Percentiles rank a stretch among this genome's conserved stretches.
Conservation (phyloP, 2,888 invertebrate genomes). For the Oligia latruncula region DNA sequence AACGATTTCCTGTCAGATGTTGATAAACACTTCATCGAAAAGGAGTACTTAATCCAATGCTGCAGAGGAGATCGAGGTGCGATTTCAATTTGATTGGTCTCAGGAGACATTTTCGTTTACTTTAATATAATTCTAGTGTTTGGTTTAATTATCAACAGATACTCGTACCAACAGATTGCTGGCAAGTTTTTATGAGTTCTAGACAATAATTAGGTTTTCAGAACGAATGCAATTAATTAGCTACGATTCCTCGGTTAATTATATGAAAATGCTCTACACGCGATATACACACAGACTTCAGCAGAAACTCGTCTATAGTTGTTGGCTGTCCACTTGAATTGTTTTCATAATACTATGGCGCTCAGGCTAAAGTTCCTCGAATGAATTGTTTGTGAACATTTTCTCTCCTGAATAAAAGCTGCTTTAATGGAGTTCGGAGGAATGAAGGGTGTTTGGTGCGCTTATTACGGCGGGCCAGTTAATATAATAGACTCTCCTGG, state of each 20-base stretch:
- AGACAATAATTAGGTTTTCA: conserved; percentile 17
- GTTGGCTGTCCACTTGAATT: conserved; percentile 19
- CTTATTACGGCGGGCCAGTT: conserved; percentile 19
- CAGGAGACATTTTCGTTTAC: conserved; percentile 26
- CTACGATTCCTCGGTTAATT: background rate
- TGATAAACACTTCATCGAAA: conserved; percentile 45
- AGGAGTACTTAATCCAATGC: conserved; percentile 11
- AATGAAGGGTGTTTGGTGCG: conserved; percentile 30
- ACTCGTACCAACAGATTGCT: conserved; percentile 3
- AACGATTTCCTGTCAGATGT: conserved; percentile 47
- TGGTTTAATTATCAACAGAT: conserved; percentile 12
- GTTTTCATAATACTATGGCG: conserved; percentile 34
- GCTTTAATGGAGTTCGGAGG: conserved; percentile 45
- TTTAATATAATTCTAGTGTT: conserved; percentile 12
- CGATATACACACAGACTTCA: background rate
- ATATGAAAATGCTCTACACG: conserved; percentile 14
- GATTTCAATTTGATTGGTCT: conserved; percentile 29
- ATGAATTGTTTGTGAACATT: conserved; percentile 38
- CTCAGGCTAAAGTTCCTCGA: conserved; percentile 24
- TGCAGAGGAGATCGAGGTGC: background rate
- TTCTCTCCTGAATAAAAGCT: conserved; percentile 35
- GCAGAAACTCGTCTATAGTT: background rate
- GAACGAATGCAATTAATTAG: background rate
- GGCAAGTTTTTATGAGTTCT: conserved; percentile 12
- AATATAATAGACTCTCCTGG: conserved; percentile 34